Evolutionary conservation across 1,140 invertebrate genomes (phyloP).

Genomic region (Tetranychus cinnabarinus): DNA sequence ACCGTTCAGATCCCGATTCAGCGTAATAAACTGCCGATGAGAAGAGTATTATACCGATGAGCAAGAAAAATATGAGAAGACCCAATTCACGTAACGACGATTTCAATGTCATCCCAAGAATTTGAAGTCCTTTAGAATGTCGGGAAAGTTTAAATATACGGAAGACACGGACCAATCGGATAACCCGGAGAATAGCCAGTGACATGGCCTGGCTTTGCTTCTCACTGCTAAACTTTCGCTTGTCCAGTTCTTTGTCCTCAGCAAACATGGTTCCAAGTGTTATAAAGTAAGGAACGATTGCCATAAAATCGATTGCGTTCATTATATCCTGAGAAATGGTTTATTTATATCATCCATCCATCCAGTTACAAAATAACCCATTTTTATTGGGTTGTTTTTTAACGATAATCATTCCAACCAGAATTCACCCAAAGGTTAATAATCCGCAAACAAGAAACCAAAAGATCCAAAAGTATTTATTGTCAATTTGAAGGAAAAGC

Average conservation of each 20-base stretch:
- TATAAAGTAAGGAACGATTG: slow-evolving; percentile 99
- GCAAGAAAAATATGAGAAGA: slow-evolving; percentile 98
- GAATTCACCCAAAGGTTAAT: too few species aligned
- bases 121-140: slow-evolving; percentile 91
- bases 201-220: slow-evolving; percentile 47
- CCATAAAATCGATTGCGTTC: slow-evolving; percentile 98
- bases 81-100: slow-evolving; percentile 98
- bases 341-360: not conserved
- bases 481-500: too few species aligned
- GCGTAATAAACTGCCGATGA: slow-evolving; percentile 95
- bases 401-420: too few species aligned
- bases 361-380: too few species aligned
- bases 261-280: slow-evolving; percentile 92
- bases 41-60: slow-evolving; percentile 94
- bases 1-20: slow-evolving; percentile 79
- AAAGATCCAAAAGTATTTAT: too few species aligned
- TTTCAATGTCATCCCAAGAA: slow-evolving; percentile 91
- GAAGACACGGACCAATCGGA: slow-evolving; percentile 90
- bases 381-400: too few species aligned
- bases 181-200: slow-evolving; percentile 84
- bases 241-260: slow-evolving; percentile 49
- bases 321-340: slow-evolving; percentile 51
- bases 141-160: slow-evolving; percentile 95
- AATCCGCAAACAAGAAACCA: too few species aligned
- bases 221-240: not conserved